A percentile compares a stretch with the other conserved stretches of the same genome.
These are phyloP conservation scores for Lithophane ornitopus DNA, from an alignment of 2,888 invertebrate genomes.

Conservation along the genomic window DNA sequence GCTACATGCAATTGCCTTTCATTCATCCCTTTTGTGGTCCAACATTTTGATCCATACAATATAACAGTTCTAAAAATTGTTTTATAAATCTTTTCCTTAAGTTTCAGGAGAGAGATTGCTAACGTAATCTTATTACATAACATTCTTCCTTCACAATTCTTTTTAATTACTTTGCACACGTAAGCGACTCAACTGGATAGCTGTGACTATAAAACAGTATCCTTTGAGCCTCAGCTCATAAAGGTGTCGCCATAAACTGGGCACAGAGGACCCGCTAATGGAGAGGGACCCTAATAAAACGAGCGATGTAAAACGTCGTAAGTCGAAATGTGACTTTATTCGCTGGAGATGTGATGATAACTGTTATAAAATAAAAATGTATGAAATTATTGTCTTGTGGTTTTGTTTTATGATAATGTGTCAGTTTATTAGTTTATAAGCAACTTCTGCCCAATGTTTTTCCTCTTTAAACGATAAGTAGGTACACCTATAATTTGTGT, in stretches of 20 bases:
- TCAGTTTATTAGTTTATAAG: neutral
- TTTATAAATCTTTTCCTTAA: neutral
- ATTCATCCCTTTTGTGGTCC: no score
- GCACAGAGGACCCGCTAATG: slow-evolving; percentile 63
- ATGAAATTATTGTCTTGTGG: neutral
- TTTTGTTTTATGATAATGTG: slow-evolving; percentile 6
- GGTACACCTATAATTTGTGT: no score
- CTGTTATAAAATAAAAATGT: slow-evolving; percentile 21
- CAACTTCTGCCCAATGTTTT: neutral
- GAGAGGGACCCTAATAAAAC: slow-evolving; percentile 67
- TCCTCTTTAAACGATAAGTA: no score
- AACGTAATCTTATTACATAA: neutral
- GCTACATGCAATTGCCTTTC: no score
- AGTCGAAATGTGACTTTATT: slow-evolving; percentile 9
- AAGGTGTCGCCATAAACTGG: slow-evolving; percentile 64
- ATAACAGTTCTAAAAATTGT: neutral
- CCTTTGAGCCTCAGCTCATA: slow-evolving; percentile 59
- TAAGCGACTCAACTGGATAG: slow-evolving; percentile 37
- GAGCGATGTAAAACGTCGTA: slow-evolving; percentile 18
- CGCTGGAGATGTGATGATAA: slow-evolving; percentile 5
- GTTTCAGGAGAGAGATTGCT: neutral
- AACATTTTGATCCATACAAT: no score
- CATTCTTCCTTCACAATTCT: neutral
- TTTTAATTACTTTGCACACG: slow-evolving; percentile 43
- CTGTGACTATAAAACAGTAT: slow-evolving; percentile 53